phyloP scores from a whole-genome alignment of 2,113 vertebrate genomes.

The Zosterops pallidus region DNA sequence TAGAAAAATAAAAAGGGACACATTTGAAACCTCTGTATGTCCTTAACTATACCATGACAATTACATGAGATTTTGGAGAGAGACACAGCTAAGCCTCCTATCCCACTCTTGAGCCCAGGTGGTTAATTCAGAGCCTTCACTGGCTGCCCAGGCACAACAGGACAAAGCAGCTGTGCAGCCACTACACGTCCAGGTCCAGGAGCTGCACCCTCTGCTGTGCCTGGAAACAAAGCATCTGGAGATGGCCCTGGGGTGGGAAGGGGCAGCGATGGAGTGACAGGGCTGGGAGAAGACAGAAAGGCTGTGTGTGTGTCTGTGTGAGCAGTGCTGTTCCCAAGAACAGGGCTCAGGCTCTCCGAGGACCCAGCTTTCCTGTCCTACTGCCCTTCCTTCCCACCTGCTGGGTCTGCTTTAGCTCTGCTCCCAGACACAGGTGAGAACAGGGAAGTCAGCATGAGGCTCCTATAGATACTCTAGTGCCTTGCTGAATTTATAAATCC shows the following conservation, averaged over 20 bases:
- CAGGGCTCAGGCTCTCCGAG: not conserved
- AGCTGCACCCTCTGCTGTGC: not conserved
- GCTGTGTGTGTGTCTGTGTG: rapidly evolving
- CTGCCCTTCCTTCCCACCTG: not conserved
- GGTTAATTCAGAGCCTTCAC: not conserved
- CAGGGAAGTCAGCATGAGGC: rapidly evolving
- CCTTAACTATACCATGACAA: not conserved
- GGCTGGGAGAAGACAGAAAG: not conserved
- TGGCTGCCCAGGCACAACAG: not conserved
- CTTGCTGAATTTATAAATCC: not conserved
- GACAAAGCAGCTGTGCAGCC: not conserved
- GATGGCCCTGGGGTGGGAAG: not conserved
- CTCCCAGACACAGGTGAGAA: not conserved
- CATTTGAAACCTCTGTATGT: not conserved
- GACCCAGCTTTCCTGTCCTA: not conserved
- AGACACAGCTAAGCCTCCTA: not conserved
- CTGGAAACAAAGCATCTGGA: not conserved
- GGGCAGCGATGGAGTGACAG: not conserved
- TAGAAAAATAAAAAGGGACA: not conserved
- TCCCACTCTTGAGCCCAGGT: not conserved
- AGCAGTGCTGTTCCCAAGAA: rapidly evolving
- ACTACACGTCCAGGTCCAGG: not conserved
- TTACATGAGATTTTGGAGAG: not conserved
- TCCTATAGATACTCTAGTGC: not conserved
- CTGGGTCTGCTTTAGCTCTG: not conserved